phyloP scores from a whole-genome alignment of 2,113 vertebrate species.

The Morone chrysops region DNA sequence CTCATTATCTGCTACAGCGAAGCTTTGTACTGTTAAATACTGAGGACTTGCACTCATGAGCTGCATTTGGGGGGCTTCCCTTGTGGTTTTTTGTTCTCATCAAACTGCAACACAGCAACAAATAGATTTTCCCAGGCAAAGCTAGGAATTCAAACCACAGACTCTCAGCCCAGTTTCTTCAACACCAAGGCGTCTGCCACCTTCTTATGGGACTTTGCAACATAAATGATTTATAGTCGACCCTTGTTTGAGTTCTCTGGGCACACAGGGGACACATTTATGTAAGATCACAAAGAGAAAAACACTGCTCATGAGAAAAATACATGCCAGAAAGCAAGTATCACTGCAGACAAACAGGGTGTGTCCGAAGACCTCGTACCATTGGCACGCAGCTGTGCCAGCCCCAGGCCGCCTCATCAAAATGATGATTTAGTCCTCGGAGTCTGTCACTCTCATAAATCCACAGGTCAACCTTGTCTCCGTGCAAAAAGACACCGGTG shows the following conservation, averaged over 20 bases:
- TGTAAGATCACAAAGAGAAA: slow-evolving; percentile 26
- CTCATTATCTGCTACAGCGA: slow-evolving; percentile 18
- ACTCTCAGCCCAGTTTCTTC: slow-evolving; percentile 25
- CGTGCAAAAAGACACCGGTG: slow-evolving; percentile 31
- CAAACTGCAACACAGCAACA: slow-evolving; percentile 21
- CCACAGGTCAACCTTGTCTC: slow-evolving; percentile 43
- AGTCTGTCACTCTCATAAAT: slow-evolving; percentile 63
- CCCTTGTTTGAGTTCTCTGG: slow-evolving; percentile 45
- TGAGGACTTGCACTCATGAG: neutral
- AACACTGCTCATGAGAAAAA: slow-evolving; percentile 26
- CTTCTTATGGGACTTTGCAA: neutral
- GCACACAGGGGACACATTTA: slow-evolving; percentile 47
- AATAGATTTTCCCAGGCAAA: slow-evolving; percentile 14
- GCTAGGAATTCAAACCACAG: slow-evolving; percentile 42
- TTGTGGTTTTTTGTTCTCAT: slow-evolving; percentile 8
- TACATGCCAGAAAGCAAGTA: slow-evolving; percentile 30
- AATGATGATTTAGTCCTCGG: slow-evolving; percentile 45
- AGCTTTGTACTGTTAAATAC: slow-evolving; percentile 5
- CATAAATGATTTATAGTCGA: slow-evolving; percentile 52
- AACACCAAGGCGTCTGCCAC: neutral
- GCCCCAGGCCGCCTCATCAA: slow-evolving; percentile 55
- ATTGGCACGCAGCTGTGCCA: neutral
- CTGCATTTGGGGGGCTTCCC: neutral
- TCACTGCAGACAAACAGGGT: slow-evolving; percentile 33
- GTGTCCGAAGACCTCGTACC: slow-evolving; percentile 35